Base-by-base conservation (phyloP, 2,113 vertebrate genomes). In the Passer domesticus region DNA sequence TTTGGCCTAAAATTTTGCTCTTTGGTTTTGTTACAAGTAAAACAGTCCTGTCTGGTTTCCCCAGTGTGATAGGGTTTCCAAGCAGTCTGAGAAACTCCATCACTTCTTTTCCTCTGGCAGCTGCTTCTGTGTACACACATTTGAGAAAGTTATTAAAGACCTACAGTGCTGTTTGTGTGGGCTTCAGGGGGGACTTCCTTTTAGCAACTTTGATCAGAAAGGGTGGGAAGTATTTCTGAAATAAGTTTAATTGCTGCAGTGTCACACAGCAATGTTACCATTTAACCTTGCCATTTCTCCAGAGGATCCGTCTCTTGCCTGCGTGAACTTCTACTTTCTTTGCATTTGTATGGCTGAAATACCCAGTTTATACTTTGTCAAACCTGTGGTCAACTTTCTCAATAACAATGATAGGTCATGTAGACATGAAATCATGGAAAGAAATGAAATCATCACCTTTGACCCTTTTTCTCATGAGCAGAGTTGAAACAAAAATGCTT, bases 21-120 rank as follows among this genome's bases (percentile, higher is more conserved):
- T 87, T 94, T 80, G 81, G 21, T 91, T 93, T 93, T 86, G 52
- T 93, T 77, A 62, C 74, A n/a, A n/a, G 35, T 74, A 53, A 69
- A 53, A 88, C 49, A 86, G 58, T 75, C 43, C 67, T 85, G 69
- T 93, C 91, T 96, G 80, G 52, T 67, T 95, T 88, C 58, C n/a
- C 88, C 9, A 2, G 30, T 8, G 28, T 66, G 35, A 15, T 43
- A 31, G 39, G 30, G 7, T 68, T 95, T 94, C 83, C 60, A 78
- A 44, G 37, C 58, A 56, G 44, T 56, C 60, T 84, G 82, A 84
- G 79, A 70, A 82, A 37, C 53, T 35, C 11, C 46, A 72, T 84
- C 22, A 17, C 19, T 70, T 56, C 5, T n/a, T 87, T 90, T 28
- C 55, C 16, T 56, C 44, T 74, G 77, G 50, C 78, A 95, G 56